phyloP scores from a whole-genome alignment of 1,140 invertebrate genomes.

The Camponotus pennsylvanicus region DNA sequence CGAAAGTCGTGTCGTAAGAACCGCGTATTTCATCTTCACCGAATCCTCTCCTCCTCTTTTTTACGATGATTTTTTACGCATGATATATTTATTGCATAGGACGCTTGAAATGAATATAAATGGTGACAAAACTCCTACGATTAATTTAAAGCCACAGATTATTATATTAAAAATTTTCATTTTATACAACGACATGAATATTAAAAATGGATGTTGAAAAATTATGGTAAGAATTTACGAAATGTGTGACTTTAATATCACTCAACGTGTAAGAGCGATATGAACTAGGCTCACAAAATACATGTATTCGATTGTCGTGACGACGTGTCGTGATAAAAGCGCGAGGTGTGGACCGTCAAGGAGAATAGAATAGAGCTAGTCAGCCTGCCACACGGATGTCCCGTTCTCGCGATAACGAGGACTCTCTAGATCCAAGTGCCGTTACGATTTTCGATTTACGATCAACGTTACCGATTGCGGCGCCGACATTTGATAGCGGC shows the following conservation, averaged over 20 bases:
- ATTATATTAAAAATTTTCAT: slow-evolving; percentile 1
- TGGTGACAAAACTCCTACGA: neutral
- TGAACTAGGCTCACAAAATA: neutral
- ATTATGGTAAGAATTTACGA: neutral
- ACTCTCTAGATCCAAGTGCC: slow-evolving; percentile 37
- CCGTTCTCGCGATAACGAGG: slow-evolving; percentile 32
- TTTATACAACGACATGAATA: neutral
- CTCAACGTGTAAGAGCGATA: neutral
- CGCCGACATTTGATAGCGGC: slow-evolving; percentile 24
- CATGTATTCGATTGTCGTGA: neutral
- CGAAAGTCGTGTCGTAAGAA: neutral
- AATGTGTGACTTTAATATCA: neutral
- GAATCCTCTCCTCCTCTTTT: neutral
- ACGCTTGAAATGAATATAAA: neutral
- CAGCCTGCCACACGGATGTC: slow-evolving; percentile 6
- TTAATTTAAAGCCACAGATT: neutral
- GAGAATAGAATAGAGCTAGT: slow-evolving; percentile 48
- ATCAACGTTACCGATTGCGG: slow-evolving; percentile 3
- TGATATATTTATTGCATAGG: neutral
- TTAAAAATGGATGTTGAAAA: neutral
- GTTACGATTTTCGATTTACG: slow-evolving; percentile 59
- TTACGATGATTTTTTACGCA: neutral
- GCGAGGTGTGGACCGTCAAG: neutral
- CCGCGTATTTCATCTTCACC: neutral
- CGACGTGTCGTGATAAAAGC: neutral